Evolutionary conservation across 23 tunicate genomes (phyloP).

Genomic region (Halocynthia aurantium): DNA sequence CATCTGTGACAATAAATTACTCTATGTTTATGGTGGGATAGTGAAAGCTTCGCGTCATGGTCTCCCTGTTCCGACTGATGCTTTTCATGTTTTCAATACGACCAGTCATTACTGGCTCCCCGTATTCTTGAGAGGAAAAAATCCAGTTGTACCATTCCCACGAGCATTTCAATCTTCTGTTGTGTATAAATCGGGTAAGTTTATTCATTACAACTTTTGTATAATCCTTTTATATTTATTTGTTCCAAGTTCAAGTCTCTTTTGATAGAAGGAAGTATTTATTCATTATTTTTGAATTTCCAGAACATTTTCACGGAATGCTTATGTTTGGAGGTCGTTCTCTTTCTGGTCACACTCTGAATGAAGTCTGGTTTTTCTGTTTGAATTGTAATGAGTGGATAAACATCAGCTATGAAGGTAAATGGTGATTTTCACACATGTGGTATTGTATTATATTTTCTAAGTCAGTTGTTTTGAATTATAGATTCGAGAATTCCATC

Average conservation of each 20-base stretch:
- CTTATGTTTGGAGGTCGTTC: conserved; percentile 45
- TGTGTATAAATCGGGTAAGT: neutral
- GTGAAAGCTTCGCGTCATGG: neutral
- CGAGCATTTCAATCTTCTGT: neutral
- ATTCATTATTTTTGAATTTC: conserved; percentile 1
- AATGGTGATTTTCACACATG: neutral
- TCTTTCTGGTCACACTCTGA: neutral
- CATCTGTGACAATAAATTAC: neutral
- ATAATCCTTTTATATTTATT: neutral
- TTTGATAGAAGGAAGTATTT: too few species aligned
- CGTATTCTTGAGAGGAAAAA: neutral
- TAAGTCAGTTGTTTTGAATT: too few species aligned
- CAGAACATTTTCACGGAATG: conserved; percentile 36
- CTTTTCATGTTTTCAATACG: neutral
- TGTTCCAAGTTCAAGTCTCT: too few species aligned
- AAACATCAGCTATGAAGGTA: neutral
- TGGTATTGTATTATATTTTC: too few species aligned
- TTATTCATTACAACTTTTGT: neutral
- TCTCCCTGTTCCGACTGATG: neutral
- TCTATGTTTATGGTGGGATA: conserved; percentile 1
- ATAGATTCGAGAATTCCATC: neutral
- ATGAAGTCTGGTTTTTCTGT: conserved; percentile 37
- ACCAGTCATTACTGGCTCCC: neutral
- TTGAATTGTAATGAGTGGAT: conserved; percentile 36
- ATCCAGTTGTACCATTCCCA: neutral